Percentiles rank a stretch among this genome's conserved stretches.
Conservation (phyloP, 2,113 vertebrate genomes). For the Myrmecophaga tridactyla region DNA sequence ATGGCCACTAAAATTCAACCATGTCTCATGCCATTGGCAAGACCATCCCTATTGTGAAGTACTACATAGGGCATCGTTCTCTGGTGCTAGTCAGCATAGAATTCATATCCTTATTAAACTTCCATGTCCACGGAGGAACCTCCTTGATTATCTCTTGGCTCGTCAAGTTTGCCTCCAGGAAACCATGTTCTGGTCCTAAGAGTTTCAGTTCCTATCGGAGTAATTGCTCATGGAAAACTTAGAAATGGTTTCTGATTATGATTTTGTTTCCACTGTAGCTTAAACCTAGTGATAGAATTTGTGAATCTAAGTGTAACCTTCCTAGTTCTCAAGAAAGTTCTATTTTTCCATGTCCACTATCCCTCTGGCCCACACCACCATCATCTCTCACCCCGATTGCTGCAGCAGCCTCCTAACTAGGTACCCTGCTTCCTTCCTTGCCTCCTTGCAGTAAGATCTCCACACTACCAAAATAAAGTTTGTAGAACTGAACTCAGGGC, state of each 20-base stretch:
- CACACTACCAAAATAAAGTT: neutral
- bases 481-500: neutral
- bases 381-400: neutral
- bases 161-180: neutral
- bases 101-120: neutral
- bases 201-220: neutral
- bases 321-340: neutral
- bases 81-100: neutral
- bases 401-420: neutral
- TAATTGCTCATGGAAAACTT: neutral
- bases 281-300: neutral
- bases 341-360: neutral
- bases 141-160: neutral
- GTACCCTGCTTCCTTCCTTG: neutral
- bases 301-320: neutral
- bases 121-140: neutral
- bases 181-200: neutral
- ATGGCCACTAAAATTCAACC: neutral
- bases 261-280: neutral
- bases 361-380: rapidly evolving
- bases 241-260: neutral
- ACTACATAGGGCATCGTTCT: neutral
- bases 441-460: neutral
- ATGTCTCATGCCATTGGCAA: neutral
- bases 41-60: neutral